Conservation (phyloP, 2,113 vertebrate genomes). For the Nyctibius bracteatus region DNA sequence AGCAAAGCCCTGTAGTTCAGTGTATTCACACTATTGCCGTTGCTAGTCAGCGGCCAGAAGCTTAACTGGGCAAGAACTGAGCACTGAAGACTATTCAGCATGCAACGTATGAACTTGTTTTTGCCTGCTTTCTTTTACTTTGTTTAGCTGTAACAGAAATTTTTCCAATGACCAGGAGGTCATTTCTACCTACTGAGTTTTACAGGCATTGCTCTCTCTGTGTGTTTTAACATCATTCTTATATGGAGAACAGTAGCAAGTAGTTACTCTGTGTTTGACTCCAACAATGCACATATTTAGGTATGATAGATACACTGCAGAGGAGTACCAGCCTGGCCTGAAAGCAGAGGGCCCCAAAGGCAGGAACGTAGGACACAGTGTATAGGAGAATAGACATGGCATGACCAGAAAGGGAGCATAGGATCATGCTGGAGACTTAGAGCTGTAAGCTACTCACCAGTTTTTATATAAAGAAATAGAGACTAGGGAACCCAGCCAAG, state of each 20-base stretch:
- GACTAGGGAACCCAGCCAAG: not conserved
- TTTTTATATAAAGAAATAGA: not conserved
- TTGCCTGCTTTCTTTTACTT: not conserved
- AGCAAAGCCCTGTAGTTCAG: not conserved
- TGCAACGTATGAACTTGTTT: not conserved
- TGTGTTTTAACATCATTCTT: not conserved
- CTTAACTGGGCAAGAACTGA: not conserved
- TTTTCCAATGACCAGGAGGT: not conserved
- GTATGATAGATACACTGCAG: not conserved
- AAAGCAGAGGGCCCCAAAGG: not conserved
- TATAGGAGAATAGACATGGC: not conserved
- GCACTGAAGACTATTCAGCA: not conserved
- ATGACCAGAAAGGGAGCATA: not conserved
- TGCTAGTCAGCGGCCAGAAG: not conserved
- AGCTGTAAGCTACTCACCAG: not conserved
- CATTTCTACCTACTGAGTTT: not conserved
- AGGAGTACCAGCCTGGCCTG: not conserved
- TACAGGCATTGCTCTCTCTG: fast-evolving
- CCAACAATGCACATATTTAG: not conserved
- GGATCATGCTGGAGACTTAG: not conserved
- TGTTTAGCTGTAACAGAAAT: not conserved
- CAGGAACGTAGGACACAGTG: not conserved
- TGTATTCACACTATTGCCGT: not conserved
- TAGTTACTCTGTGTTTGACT: not conserved
- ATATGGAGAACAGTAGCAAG: not conserved